Conservation (phyloP, 2,888 invertebrate genomes). For the Machimus atricapillus region DNA sequence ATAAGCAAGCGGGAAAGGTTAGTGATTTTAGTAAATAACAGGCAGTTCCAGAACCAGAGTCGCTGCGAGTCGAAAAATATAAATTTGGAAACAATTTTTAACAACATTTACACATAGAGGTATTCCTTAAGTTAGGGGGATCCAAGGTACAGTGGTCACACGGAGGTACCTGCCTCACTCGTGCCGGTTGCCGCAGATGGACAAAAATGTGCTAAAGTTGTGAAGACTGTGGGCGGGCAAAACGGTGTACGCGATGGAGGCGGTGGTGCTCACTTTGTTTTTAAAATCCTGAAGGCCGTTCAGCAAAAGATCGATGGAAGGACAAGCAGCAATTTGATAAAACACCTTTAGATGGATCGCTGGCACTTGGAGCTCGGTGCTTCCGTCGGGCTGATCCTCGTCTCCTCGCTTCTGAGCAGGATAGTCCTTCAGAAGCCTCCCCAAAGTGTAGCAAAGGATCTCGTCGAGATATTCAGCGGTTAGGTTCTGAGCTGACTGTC, state of each 20-base stretch:
- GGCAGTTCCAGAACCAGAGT: not conserved
- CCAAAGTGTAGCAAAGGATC: slow-evolving; percentile 66
- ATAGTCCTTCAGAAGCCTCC: slow-evolving; percentile 64
- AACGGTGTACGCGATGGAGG: slow-evolving; percentile 73
- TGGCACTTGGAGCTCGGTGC: slow-evolving; percentile 58
- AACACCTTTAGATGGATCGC: slow-evolving; percentile 80
- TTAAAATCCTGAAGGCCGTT: slow-evolving; percentile 62
- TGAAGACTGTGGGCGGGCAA: slow-evolving; percentile 82
- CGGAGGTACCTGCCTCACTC: slow-evolving; percentile 61
- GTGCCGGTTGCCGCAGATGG: slow-evolving; percentile 81
- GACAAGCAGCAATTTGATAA: slow-evolving; percentile 72
- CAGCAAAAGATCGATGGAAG: slow-evolving; percentile 62
- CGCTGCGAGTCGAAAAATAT: not conserved
- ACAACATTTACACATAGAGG: slow-evolving; percentile 27
- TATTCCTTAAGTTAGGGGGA: not conserved
- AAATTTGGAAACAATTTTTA: not conserved
- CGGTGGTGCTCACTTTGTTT: slow-evolving; percentile 64
- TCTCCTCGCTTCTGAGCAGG: slow-evolving; percentile 54
- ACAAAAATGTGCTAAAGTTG: slow-evolving; percentile 82
- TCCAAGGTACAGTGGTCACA: not conserved
- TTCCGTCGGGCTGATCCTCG: slow-evolving; percentile 58
- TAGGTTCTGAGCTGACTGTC: slow-evolving; percentile 60
- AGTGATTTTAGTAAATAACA: not conserved
- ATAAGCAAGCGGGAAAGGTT: not conserved
- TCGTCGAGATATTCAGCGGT: slow-evolving; percentile 65